Evolutionary conservation across 1,140 invertebrate species (phyloP), one percentile per base, ranked within the genome.

Genomic region (Ceratina australensis): DNA sequence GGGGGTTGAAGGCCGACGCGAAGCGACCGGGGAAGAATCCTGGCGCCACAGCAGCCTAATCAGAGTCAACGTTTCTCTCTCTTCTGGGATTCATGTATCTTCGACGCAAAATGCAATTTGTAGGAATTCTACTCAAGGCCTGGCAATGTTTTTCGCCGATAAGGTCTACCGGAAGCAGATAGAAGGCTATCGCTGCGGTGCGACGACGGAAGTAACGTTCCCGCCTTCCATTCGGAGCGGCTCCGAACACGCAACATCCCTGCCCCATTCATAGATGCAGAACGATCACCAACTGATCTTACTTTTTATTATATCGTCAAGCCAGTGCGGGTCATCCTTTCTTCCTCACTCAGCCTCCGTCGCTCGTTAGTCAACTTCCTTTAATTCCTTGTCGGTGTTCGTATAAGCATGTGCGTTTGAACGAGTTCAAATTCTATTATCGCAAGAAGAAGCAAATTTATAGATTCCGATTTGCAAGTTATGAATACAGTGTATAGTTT

Each of bases 101-200:
- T 13, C 47, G 20, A 12, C 18, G 77, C 67, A 61, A 82, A 83
- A 72, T 83, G 60, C 80, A 83, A 82, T 79, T 78, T 79, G 76
- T 69, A 75, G 71, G 72, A 77, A 75, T 75, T 67, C 64, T 79
- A 66, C 28, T 76, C 82, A 83, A 83, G 81, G 82, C 76, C 81
- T 83, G 81, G 50, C 56, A 60, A 79, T 78, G 42, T 15, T 66
- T 52, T 68, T 52, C 49, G 47, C 18, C 63, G 82, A 83, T 83
- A 83, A 80, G 5, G 1, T 49, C 15, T 57, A 42, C 81, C 71
- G 82, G 82, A 83, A 79, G 26, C 68, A 42, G 82, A 83, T 83
- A 83, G 71, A 78, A 54, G 28, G 26, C 67, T 83, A 83, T 83
- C 82, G n/a, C 56, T 60, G 18, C 47, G 60, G 60, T 56, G 16